These are phyloP conservation scores for Rhinichthys osculus DNA, from an alignment of 2,797 vertebrate genomes.

Conservation along the genomic window DNA sequence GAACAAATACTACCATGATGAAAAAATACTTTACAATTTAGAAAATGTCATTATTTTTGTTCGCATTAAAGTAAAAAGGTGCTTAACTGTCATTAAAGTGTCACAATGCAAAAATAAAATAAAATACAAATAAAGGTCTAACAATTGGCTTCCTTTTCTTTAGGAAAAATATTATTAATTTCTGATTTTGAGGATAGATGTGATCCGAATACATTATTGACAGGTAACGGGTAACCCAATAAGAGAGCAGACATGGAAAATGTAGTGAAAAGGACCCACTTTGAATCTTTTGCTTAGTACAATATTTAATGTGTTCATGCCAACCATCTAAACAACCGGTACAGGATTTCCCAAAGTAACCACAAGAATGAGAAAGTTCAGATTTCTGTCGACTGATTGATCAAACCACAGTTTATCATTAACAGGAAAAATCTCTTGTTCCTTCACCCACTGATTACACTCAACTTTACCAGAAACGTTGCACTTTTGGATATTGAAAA, in stretches of 20 bases:
- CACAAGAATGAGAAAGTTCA: not conserved
- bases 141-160: not conserved
- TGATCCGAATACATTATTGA: not conserved
- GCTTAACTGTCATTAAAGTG: not conserved
- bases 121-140: too few relatives aligned
- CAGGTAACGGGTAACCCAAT: not conserved
- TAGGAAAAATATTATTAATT: not conserved
- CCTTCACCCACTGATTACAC: not conserved
- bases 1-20: not conserved
- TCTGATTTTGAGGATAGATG: not conserved
- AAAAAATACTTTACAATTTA: not conserved
- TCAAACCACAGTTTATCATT: not conserved
- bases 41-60: too few relatives aligned
- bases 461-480: too few relatives aligned
- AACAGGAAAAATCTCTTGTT: conserved; percentile 23
- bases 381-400: not conserved
- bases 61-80: not conserved
- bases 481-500: not conserved
- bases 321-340: not conserved
- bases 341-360: not conserved
- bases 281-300: not conserved
- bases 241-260: not conserved
- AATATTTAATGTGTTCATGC: not conserved
- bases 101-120: not conserved
- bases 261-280: not conserved